Evolutionary conservation across 2,113 vertebrate genomes (phyloP).

Genomic region (Ophiodon elongatus): DNA sequence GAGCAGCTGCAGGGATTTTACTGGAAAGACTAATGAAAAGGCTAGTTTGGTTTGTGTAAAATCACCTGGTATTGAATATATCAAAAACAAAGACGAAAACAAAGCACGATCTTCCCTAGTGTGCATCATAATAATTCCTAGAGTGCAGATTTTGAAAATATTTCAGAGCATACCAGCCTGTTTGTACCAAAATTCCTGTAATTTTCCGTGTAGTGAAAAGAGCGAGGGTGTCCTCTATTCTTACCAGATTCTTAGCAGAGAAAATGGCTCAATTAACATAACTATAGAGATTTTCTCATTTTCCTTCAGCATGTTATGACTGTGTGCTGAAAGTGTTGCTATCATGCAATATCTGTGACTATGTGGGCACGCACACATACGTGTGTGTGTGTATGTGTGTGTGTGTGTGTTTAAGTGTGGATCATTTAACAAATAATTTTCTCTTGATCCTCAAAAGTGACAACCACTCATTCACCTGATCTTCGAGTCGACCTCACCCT

Average conservation of each 20-base stretch:
- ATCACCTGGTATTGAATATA: slow-evolving; percentile 40
- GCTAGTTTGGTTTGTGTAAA: slow-evolving; percentile 19
- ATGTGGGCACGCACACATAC: neutral
- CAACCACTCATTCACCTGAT: slow-evolving; percentile 75
- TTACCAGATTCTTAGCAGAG: slow-evolving; percentile 40
- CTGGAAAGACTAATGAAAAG: slow-evolving; percentile 33
- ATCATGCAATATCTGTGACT: slow-evolving; percentile 22
- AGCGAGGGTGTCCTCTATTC: slow-evolving; percentile 35
- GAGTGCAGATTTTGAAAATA: slow-evolving; percentile 11
- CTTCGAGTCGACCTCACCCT: slow-evolving; percentile 66
- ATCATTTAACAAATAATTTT: slow-evolving; percentile 65
- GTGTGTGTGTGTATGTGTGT: neutral
- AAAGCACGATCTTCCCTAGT: neutral
- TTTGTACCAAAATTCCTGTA: slow-evolving; percentile 30
- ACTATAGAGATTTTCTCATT: slow-evolving; percentile 43
- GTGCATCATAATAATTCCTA: slow-evolving; percentile 1
- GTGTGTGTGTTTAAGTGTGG: slow-evolving; percentile 16
- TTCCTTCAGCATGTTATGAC: slow-evolving; percentile 37
- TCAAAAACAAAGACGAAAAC: neutral
- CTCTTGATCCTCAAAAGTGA: slow-evolving; percentile 64
- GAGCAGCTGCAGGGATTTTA: slow-evolving; percentile 46
- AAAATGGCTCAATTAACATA: slow-evolving; percentile 50
- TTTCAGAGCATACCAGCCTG: neutral
- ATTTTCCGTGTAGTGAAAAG: slow-evolving; percentile 51
- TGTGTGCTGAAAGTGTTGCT: slow-evolving; percentile 18